Evolutionary conservation across 2,888 invertebrate genomes (phyloP), one percentile per base, ranked within the genome.

Genomic region (Ochropleura plecta): DNA sequence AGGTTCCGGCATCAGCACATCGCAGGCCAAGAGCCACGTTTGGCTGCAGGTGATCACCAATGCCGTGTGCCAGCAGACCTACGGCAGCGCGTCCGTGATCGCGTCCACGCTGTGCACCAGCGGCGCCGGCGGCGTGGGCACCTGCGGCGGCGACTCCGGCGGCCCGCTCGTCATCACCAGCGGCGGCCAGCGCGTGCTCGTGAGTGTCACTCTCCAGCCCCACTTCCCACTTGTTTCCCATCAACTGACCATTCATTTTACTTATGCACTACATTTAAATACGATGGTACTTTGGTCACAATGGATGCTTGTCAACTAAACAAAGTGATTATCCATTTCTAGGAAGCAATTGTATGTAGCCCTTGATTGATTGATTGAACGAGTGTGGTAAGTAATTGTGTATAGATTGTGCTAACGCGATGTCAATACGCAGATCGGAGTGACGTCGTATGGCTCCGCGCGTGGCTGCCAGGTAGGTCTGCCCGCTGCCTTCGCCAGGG

Each of bases 91-190:
- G 59, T 8, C 64, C 69, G 79, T 91, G 63, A 77, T 89, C 53
- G 76, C 73, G 7, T 91, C 92, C 67, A 93, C 92, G 42, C 79
- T 95, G 86, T 92, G 95, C 91, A 90, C 92, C 82, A 89, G 91
- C 88, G 92, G 91, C 69, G 81, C 89, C n/a, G 83, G 86, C 53
- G 91, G 92, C 48, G 80, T 80, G 30, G 89, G 93, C 88, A 91
- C 95, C 86, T 93, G 96, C 93, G 89, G 93, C 89, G 92, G 94
- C 0, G 94, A 94, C 91, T 93, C 93, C 68, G 93, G 93, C 69
- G 91, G 94, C 53, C 92, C 94, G 20, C 90, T 93, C 73, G 79
- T 87, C 68, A 55, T 91, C 80, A 83, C 84, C 80, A 86, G 87
- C 83, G 91, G 89, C 82, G 89, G 87, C 71, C 79, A 87, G 69